Base-by-base conservation (phyloP, 1,140 invertebrate genomes). In the Mactra quadrangularis region DNA sequence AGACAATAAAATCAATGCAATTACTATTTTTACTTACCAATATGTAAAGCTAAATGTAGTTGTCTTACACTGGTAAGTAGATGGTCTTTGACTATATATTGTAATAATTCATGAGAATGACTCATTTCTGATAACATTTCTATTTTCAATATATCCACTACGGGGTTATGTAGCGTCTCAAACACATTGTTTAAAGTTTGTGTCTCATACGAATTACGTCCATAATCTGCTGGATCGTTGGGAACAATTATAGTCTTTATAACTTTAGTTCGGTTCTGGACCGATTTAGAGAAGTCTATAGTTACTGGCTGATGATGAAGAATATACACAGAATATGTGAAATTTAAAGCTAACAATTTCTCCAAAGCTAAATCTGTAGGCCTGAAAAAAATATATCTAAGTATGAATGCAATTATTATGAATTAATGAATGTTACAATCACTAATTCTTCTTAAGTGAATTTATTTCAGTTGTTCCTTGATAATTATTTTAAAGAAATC, bases 171-270 rank as follows among this genome's bases (percentile, higher is more conserved):
- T 25, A 89, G 68, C 22, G 57, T 70, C 4, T 77, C 68, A 81
- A 90, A 87, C 17, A 90, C 82, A 70, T 86, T 87, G 72, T 92
- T 92, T 1, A 92, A 15, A 17, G 91, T 92, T 71, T 89, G 88
- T 57, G 88, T 90, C 22, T 88, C 87, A 77, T 85, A 92, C 1
- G 90, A 91, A 78, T 92, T 92, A 11, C 91, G 81, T 27, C 89
- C 85, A 84, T 90, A 92, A 70, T 92, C 91, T 41, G 91, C 85
- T 13, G 89, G 90, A 76, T 92, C 90, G 82, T 92, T 92, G 38
- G 91, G 88, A 29, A 91, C 90, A 57, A 92, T 86, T 11, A 76
- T 66, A 27, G 87, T 88, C 38, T 86, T 84, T 25, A 87, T 78
- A 33, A 86, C n/a, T 52, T 77, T 68, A 38, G 87, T 89, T 62